Evolutionary conservation across 2,888 invertebrate species (phyloP).

Genomic region (Drosophila borborema): DNA sequence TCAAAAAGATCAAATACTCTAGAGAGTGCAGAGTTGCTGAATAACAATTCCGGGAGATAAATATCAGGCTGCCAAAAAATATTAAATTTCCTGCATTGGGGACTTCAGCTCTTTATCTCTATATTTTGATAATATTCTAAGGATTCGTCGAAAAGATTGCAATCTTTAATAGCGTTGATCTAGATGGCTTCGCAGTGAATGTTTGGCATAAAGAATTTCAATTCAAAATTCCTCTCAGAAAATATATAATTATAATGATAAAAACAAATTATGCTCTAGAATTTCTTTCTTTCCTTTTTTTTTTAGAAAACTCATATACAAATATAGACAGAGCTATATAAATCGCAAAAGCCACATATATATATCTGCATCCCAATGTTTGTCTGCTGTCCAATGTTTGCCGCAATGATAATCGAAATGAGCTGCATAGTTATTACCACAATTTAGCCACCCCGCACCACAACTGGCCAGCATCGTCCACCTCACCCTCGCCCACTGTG

Average conservation of each 20-base stretch:
- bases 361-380: too few species aligned
- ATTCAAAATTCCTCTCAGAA: too few species aligned
- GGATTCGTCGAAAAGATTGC: not conserved
- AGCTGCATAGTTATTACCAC: slow-evolving; percentile 23
- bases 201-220: not conserved
- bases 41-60: not conserved
- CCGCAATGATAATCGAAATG: slow-evolving; percentile 10
- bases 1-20: not conserved
- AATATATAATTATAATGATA: too few species aligned
- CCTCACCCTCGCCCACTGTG: slow-evolving; percentile 12
- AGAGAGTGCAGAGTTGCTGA: not conserved
- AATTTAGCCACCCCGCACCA: slow-evolving; percentile 22
- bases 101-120: too few species aligned
- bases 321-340: not conserved
- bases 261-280: too few species aligned
- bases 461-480: slow-evolving; percentile 1
- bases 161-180: not conserved
- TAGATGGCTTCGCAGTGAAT: not conserved
- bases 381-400: not conserved
- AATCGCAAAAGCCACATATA: too few species aligned
- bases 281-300: too few species aligned
- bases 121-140: not conserved
- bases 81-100: not conserved
- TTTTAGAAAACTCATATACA: not conserved
- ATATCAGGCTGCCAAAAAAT: not conserved